Evolutionary conservation across 2,797 vertebrate species (phyloP), one percentile per base, ranked within the genome.

Genomic region (Sebastes itinus): DNA sequence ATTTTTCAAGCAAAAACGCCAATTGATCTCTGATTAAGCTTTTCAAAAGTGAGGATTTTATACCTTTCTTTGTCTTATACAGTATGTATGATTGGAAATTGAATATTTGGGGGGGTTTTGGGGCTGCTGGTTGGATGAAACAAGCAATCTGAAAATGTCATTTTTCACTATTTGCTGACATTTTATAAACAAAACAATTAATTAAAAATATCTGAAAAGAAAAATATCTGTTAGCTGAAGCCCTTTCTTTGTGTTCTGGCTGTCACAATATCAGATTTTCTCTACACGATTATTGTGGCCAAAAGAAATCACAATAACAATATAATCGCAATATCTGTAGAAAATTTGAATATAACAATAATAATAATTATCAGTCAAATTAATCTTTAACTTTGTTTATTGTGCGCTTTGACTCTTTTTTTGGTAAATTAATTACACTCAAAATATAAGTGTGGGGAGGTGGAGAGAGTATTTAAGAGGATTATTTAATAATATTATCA

Each of bases 111-210:
- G 5, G 6, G 11, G 4, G 5, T 25, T 4, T 22, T 54, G 4
- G 1, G 16, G 7, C 6, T 38, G 4, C 14, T 63, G 30, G 0
- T 63, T 0, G 4, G 38, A 49, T 49, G 0, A n/a, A n/a, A 30
- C 18, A 42, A 16, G 0, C 22, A 25, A 64, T 3, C 14, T 64
- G 22, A 64, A 25, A 1, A 25, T 1, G 0, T 0, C 1, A 16
- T 42, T 16, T 42, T 18, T 65, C 9, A 18, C 63, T 2, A 27
- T 46, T 65, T 65, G 23, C 9, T 65, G 35, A 52, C 11, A 22
- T 20, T 67, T 42, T 42, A 42, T 42, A 42, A 38, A 42, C 38
- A 42, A 42, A 42, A 14, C 5, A 33, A 25, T 46, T 11, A 14
- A 1, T 6, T 23, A 1, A 58, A 55, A 13, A 42, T 38, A 3